Evolutionary conservation across 2,113 vertebrate species (phyloP), one percentile per base, ranked within the genome.

Genomic region (Malaclemys terrapin): DNA sequence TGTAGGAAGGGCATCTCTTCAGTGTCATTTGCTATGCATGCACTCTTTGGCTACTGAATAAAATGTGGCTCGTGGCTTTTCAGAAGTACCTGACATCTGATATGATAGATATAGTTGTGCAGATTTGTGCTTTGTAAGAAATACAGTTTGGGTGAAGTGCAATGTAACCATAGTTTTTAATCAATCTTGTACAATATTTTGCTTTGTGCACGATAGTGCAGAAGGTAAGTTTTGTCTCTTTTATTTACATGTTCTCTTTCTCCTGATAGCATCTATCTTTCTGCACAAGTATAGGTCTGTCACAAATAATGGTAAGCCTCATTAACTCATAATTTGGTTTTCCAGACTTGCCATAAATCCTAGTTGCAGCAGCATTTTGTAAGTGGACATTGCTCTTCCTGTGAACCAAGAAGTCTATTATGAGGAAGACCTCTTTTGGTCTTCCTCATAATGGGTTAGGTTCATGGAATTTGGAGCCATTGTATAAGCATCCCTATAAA

Each of bases 61-160:
- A 87, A 93, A 90, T 50, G 8, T 52, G 6, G 72, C 27, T 69
- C 38, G 16, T 47, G 1, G 2, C 85, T 82, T 88, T 56, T 79
- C 10, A 35, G 47, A n/a, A 89, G 62, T 27, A n/a, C 69, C 47
- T 1, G 13, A 9, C 2, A 53, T 62, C 76, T 0, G 2, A 2
- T 87, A 1, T 1, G 11, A 45, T 50, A 6, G 1, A 7, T 81
- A 0, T 22, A 56, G 65, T 87, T 81, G 57, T n/a, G 85, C 16
- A 52, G 25, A 56, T 87, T 52, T 91, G 93, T 88, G 62, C 81
- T 95, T 94, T 95, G 84, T 86, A 78, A 93, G 59, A 79, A 89
- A 27, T 82, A 38, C 88, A 11, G 91, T 97, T 95, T 35, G 31
- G 13, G 59, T 65, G 59, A 65, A 65, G 59, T 35, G 59, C 31